phyloP scores from a whole-genome alignment of 1,140 invertebrate genomes.

The Bathynomus jamesi region DNA sequence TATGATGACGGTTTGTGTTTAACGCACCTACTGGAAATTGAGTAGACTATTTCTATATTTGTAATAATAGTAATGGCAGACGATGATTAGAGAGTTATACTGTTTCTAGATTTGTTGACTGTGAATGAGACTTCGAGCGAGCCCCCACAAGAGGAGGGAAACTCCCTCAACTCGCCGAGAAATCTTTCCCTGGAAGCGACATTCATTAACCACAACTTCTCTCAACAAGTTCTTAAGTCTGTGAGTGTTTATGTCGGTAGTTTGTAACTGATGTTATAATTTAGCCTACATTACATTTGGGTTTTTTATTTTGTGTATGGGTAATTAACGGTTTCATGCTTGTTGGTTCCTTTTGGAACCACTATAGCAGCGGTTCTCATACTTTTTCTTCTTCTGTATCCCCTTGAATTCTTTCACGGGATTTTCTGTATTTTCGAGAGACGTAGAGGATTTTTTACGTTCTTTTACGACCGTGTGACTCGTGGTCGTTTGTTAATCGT shows the following conservation, averaged over 20 bases:
- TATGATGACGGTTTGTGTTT: too few relatives aligned
- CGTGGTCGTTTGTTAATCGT: too few relatives aligned
- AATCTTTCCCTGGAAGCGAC: slow-evolving; percentile 96
- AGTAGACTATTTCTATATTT: too few relatives aligned
- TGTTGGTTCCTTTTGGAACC: background rate
- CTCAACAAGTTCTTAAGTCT: slow-evolving; percentile 74
- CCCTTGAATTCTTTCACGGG: too few relatives aligned
- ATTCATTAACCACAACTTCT: slow-evolving; percentile 99
- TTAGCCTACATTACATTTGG: slow-evolving; percentile 6
- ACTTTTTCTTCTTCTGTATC: too few relatives aligned
- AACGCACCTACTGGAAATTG: too few relatives aligned
- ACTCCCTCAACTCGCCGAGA: slow-evolving; percentile 86
- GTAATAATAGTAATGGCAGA: too few relatives aligned
- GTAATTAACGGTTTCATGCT: background rate
- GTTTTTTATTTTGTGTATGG: slow-evolving; percentile 10
- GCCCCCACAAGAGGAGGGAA: slow-evolving; percentile 91
- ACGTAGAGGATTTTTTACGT: too few relatives aligned
- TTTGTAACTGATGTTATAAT: background rate
- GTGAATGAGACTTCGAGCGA: slow-evolving; percentile 98
- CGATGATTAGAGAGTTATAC: too few relatives aligned
- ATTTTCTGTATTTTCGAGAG: too few relatives aligned
- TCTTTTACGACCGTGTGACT: too few relatives aligned
- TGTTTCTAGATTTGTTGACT: slow-evolving; percentile 73
- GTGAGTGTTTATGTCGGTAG: slow-evolving; percentile 18
- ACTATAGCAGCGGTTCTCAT: too few relatives aligned